A percentile compares a stretch with the other conserved stretches of the same genome.
Evolutionary conservation across 2,113 vertebrate species (phyloP).

Genomic region (Silurus asotus): DNA sequence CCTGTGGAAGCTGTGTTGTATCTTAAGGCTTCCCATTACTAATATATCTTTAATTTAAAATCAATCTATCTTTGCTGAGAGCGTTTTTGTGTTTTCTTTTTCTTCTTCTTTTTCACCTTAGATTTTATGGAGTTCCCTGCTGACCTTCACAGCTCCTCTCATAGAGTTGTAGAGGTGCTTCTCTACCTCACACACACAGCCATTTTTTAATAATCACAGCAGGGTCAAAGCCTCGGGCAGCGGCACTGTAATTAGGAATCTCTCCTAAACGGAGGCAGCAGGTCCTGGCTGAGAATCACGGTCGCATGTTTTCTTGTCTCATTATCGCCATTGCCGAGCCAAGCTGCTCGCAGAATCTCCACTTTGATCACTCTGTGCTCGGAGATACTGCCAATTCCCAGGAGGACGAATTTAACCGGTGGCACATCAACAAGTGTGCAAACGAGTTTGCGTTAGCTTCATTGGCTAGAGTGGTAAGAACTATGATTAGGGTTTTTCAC

Average conservation of each 20-base stretch:
- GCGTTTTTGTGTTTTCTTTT: constrained; percentile 16
- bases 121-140: background rate
- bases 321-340: constrained; percentile 48
- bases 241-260: constrained; percentile 60
- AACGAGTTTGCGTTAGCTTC: background rate
- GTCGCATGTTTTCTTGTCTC: constrained; percentile 52
- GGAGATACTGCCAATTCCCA: constrained; percentile 36
- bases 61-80: constrained; percentile 38
- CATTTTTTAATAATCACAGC: constrained; percentile 61
- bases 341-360: constrained; percentile 27
- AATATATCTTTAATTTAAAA: constrained; percentile 50
- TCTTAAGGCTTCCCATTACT: constrained; percentile 52
- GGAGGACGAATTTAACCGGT: constrained; percentile 37
- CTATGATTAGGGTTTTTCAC: constrained; percentile 25
- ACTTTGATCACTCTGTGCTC: constrained; percentile 48
- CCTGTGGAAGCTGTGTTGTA: constrained; percentile 20
- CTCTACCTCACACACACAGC: constrained; percentile 17
- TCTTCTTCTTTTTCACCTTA: background rate
- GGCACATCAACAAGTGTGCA: constrained; percentile 48
- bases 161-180: constrained; percentile 47
- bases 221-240: constrained; percentile 56
- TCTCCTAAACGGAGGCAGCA: constrained; percentile 48
- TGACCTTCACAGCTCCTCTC: constrained; percentile 63
- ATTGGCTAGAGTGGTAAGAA: constrained; percentile 2
- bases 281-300: constrained; percentile 32